Evolutionary conservation across 2,797 vertebrate species (phyloP).

Genomic region (Psittacula derbiana): DNA sequence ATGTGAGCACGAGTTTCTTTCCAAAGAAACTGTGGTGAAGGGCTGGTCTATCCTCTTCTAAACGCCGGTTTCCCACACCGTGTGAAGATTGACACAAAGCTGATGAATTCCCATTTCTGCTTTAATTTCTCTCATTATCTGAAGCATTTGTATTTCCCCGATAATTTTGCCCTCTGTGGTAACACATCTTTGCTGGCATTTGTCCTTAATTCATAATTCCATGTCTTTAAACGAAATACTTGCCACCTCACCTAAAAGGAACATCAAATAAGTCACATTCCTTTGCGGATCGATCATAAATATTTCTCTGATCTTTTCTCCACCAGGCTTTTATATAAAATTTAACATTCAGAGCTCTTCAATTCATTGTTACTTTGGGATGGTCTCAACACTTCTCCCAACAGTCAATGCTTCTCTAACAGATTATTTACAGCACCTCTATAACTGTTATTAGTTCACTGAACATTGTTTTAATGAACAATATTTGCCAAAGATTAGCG

Average conservation of each 20-base stretch:
- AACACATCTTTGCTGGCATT: not conserved
- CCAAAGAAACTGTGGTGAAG: not conserved
- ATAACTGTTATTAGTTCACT: not conserved
- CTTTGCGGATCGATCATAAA: not conserved
- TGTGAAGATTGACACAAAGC: not conserved
- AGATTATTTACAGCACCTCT: not conserved
- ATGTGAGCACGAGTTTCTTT: not conserved
- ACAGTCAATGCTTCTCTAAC: not conserved
- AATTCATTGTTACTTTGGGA: not conserved
- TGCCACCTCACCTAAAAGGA: not conserved
- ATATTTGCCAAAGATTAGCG: not conserved
- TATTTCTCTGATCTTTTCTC: not conserved
- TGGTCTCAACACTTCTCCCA: not conserved
- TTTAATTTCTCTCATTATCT: not conserved
- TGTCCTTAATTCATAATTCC: not conserved
- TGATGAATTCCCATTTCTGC: not conserved
- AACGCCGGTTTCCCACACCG: accelerated
- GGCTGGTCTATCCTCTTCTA: not conserved
- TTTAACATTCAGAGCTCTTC: not conserved
- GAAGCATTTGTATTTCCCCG: not conserved
- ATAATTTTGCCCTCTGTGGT: not conserved
- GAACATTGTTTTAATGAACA: not conserved
- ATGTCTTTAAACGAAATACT: not conserved
- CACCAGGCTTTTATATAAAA: accelerated
- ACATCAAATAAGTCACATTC: not conserved